phyloP scores from a whole-genome alignment of 2,888 invertebrate genomes.

The Priapulus caudatus region DNA sequence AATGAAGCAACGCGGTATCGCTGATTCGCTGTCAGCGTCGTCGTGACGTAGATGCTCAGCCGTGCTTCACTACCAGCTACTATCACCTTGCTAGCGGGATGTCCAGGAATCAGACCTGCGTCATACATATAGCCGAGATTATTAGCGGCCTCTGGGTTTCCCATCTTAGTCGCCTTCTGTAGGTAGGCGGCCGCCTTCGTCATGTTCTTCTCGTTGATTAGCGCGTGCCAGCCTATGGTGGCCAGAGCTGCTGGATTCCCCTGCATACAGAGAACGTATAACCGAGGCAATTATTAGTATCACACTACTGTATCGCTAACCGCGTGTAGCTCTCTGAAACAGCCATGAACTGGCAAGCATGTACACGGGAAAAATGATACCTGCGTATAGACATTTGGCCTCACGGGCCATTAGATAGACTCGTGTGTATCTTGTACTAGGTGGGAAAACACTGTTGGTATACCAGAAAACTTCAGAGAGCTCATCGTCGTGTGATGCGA shows the following conservation, averaged over 20 bases:
- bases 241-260: conserved; percentile 30
- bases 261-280: conserved; percentile 18
- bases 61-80: too few relatives aligned
- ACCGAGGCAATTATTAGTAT: neutral
- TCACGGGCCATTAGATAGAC: too few relatives aligned
- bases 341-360: too few relatives aligned
- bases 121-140: conserved; percentile 33
- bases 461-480: too few relatives aligned
- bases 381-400: too few relatives aligned
- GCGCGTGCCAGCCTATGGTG: conserved; percentile 35
- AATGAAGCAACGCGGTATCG: too few relatives aligned
- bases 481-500: too few relatives aligned
- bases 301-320: neutral
- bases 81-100: conserved; percentile 26
- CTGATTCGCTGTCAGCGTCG: too few relatives aligned
- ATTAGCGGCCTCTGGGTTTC: conserved; percentile 31
- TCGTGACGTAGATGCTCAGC: too few relatives aligned
- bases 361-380: too few relatives aligned
- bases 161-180: conserved; percentile 24
- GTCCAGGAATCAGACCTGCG: conserved; percentile 27
- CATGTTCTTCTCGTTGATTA: conserved; percentile 27
- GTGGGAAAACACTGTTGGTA: too few relatives aligned
- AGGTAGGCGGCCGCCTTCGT: conserved; percentile 29
- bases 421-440: too few relatives aligned
- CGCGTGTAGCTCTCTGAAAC: conserved; percentile 23